Percentiles rank a stretch among this genome's conserved stretches.
Evolutionary conservation across 2,888 invertebrate species (phyloP).

Genomic region (Teinopalpus imperialis): DNA sequence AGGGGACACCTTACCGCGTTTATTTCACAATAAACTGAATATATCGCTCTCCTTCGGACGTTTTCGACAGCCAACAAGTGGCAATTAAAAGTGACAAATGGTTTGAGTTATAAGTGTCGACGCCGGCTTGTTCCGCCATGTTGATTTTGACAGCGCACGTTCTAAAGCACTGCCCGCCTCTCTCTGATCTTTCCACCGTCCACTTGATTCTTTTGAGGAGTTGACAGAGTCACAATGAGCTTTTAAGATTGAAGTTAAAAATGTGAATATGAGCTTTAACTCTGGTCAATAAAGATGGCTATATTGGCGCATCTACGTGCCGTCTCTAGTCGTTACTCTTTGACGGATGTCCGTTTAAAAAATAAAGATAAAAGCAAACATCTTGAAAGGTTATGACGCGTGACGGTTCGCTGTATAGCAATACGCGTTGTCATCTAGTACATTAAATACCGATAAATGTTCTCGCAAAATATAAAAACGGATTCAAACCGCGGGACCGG

Average conservation of each 20-base stretch:
- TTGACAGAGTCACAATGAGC: conserved; percentile 37
- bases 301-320: conserved; percentile 44
- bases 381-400: conserved; percentile 54
- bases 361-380: conserved; percentile 59
- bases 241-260: conserved; percentile 28
- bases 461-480: conserved; percentile 44
- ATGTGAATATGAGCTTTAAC: conserved; percentile 31
- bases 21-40: conserved; percentile 77
- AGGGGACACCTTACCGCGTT: conserved; percentile 42
- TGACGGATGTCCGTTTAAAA: conserved; percentile 53
- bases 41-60: conserved; percentile 63
- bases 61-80: conserved; percentile 72
- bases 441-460: conserved; percentile 70
- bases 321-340: conserved; percentile 44
- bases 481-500: conserved; percentile 30
- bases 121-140: conserved; percentile 48
- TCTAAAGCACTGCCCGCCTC: conserved; percentile 44
- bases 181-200: conserved; percentile 63
- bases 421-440: conserved; percentile 55
- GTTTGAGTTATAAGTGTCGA: conserved; percentile 61
- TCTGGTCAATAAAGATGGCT: conserved; percentile 33
- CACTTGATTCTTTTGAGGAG: conserved; percentile 40
- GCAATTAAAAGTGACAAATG: conserved; percentile 82
- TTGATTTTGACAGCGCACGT: conserved; percentile 45
- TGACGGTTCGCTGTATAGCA: conserved; percentile 50